A percentile compares a stretch with the other conserved stretches of the same genome.
Conservation (phyloP, 2,797 vertebrate species). For the Xyrichtys novacula region DNA sequence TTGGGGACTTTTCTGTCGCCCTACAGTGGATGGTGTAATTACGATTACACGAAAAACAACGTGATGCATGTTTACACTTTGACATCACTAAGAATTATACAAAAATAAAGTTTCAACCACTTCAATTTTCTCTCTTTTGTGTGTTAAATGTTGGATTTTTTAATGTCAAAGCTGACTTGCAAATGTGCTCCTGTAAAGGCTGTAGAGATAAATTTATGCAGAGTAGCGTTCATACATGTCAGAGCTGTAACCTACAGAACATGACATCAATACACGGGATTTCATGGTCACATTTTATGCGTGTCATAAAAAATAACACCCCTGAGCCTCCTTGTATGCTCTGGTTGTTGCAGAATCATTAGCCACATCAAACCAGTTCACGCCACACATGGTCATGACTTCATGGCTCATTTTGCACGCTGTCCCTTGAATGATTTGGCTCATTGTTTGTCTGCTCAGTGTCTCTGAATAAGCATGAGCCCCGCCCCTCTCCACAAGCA, state of each 20-base stretch:
- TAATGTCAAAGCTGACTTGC: neutral
- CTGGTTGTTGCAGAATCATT: slow-evolving; percentile 7
- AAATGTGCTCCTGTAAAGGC: neutral
- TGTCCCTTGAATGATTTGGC: slow-evolving; percentile 35
- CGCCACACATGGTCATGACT: slow-evolving; percentile 9
- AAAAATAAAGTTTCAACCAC: no score
- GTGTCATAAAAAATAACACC: slow-evolving; percentile 39
- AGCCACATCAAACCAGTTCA: slow-evolving; percentile 16
- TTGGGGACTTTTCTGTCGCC: slow-evolving; percentile 41
- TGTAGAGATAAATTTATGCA: slow-evolving; percentile 4
- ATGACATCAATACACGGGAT: slow-evolving; percentile 17
- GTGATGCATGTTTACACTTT: neutral
- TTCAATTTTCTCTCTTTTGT: neutral
- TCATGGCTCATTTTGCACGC: slow-evolving; percentile 49
- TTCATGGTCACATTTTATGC: slow-evolving; percentile 35
- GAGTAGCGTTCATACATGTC: slow-evolving; percentile 15
- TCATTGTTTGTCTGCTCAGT: slow-evolving; percentile 56
- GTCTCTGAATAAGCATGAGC: slow-evolving; percentile 53
- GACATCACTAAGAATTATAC: neutral
- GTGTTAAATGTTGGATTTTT: neutral
- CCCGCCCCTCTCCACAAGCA: slow-evolving; percentile 57
- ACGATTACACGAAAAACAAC: neutral
- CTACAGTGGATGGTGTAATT: slow-evolving; percentile 1
- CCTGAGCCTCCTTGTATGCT: slow-evolving; percentile 9
- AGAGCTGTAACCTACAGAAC: slow-evolving; percentile 21